Conservation (phyloP, 2,888 invertebrate species). For the Lithophane ornitopus region DNA sequence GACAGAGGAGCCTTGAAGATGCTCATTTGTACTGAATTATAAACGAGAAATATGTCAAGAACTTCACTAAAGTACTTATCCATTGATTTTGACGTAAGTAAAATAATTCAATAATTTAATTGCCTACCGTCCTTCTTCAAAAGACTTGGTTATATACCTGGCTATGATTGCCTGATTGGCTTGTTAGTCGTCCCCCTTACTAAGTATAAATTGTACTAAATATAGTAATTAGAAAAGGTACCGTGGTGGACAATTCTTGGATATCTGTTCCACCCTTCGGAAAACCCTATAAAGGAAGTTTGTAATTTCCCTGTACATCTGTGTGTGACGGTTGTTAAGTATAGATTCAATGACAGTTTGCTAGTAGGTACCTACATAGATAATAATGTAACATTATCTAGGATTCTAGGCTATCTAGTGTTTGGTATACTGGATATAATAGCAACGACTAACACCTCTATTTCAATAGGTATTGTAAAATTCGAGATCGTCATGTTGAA, state of each 20-base stretch:
- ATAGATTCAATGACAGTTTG: conserved; percentile 10
- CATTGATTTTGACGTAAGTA: conserved; percentile 4
- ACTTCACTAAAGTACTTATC: background rate
- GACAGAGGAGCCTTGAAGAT: background rate
- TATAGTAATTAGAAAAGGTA: conserved; percentile 1
- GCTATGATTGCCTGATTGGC: background rate
- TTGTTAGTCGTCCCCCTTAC: background rate
- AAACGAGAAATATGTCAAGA: conserved; percentile 9
- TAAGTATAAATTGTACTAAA: background rate
- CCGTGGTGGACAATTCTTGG: background rate
- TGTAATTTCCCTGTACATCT: conserved; percentile 17
- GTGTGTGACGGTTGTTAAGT: conserved; percentile 5
- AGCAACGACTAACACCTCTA: background rate
- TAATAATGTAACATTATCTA: conserved; percentile 31
- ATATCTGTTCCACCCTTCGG: conserved; percentile 16
- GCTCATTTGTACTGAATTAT: background rate
- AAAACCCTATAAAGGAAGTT: conserved; percentile 24
- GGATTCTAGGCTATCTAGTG: conserved; percentile 14
- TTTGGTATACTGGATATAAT: background rate
- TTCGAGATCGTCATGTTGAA: background rate
- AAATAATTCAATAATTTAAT: conserved; percentile 5
- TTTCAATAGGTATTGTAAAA: background rate
- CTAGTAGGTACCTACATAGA: background rate
- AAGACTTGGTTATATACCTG: background rate
- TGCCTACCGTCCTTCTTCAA: background rate